phyloP scores from a whole-genome alignment of 2,113 vertebrate genomes.

The Riparia riparia region DNA sequence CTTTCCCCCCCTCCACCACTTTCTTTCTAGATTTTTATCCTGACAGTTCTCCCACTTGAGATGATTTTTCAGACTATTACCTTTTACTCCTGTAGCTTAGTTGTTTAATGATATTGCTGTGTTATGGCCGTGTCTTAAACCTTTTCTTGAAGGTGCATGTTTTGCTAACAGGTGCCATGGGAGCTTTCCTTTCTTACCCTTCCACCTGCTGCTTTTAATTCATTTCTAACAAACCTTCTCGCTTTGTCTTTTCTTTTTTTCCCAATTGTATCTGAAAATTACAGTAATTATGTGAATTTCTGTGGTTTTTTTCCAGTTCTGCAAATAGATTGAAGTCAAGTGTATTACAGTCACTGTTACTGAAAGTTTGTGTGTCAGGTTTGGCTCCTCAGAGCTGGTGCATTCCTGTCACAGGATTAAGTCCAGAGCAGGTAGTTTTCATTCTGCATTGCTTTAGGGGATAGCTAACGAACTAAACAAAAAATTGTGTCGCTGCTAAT shows the following conservation, averaged over 20 bases:
- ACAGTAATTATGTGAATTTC: background rate
- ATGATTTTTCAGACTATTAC: background rate
- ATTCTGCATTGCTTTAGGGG: background rate
- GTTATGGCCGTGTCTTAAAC: background rate
- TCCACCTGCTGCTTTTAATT: background rate
- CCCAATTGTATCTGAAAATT: background rate
- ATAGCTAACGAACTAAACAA: background rate
- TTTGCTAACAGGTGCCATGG: background rate
- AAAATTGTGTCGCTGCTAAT: background rate
- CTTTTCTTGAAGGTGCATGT: background rate
- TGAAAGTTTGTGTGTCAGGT: background rate
- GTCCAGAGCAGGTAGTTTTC: background rate
- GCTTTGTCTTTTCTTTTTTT: background rate
- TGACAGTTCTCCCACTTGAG: background rate
- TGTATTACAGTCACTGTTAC: rapidly evolving
- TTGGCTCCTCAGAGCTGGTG: background rate
- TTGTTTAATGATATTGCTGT: background rate
- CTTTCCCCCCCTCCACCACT: too few species aligned
- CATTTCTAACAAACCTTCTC: background rate
- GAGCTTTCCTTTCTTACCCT: background rate
- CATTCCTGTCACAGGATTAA: background rate
- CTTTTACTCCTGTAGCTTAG: background rate
- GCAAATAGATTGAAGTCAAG: background rate
- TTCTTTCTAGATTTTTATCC: background rate
- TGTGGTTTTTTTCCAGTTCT: background rate